These are phyloP conservation scores for Indri indri DNA, from an alignment of 2,113 vertebrate species.

Conservation along the genomic window DNA sequence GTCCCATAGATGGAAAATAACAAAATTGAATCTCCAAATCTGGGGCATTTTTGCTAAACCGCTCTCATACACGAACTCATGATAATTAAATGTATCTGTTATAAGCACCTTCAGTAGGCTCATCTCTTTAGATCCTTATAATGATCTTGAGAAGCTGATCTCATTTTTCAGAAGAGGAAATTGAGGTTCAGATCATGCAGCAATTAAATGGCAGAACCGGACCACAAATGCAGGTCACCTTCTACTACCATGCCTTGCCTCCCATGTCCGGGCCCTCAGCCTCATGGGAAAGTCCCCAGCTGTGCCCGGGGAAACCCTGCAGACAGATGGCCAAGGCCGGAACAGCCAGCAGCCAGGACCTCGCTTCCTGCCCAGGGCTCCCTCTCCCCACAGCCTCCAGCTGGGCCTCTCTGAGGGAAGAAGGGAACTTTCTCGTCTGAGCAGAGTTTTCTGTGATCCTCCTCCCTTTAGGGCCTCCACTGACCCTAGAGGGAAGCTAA, in stretches of 20 bases:
- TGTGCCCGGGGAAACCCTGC: background rate
- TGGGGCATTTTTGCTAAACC: background rate
- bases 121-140: background rate
- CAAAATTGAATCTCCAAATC: background rate
- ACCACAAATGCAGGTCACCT: background rate
- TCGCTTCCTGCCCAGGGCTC: conserved; percentile 4
- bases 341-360: background rate
- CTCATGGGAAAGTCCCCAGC: background rate
- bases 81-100: background rate
- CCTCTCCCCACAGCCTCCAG: background rate
- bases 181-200: background rate
- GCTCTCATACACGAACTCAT: background rate
- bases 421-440: background rate
- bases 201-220: background rate
- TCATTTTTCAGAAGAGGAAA: background rate
- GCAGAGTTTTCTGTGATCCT: background rate
- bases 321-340: background rate
- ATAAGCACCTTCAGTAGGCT: background rate
- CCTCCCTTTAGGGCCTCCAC: background rate
- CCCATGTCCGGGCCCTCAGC: background rate
- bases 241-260: background rate
- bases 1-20: background rate
- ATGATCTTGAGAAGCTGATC: background rate
- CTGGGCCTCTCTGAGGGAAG: background rate
- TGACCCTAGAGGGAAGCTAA: background rate